Percentiles rank a stretch among this genome's conserved stretches.
Evolutionary conservation across 2,113 vertebrate genomes (phyloP).

Genomic region (Clarias magur): DNA sequence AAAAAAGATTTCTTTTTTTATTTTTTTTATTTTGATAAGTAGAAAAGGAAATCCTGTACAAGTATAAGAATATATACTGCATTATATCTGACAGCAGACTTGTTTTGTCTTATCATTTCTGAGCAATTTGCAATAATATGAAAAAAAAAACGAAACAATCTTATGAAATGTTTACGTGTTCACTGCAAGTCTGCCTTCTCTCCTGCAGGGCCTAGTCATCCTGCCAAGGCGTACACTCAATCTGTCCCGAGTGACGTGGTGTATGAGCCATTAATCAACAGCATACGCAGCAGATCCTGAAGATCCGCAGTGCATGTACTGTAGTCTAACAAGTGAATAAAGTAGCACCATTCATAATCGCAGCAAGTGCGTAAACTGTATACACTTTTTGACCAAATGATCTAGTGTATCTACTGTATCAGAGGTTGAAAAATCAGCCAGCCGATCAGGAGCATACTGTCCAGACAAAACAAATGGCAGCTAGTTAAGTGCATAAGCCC

Average conservation of each 20-base stretch:
- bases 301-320: constrained; percentile 4
- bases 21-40: background rate
- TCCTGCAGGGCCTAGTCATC: constrained; percentile 17
- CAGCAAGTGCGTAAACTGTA: constrained; percentile 21
- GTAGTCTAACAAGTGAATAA: constrained; percentile 38
- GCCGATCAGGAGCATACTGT: background rate
- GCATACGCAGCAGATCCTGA: constrained; percentile 7
- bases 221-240: constrained; percentile 12
- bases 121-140: background rate
- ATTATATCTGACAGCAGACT: background rate
- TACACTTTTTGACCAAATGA: background rate
- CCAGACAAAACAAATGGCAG: background rate
- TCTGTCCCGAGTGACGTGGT: background rate
- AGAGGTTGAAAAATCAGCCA: background rate
- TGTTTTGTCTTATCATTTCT: background rate
- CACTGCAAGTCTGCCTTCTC: background rate
- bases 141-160: background rate
- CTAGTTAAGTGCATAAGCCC: background rate
- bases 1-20: too few species aligned
- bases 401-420: background rate
- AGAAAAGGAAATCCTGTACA: background rate
- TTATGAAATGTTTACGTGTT: background rate
- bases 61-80: background rate
- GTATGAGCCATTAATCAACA: constrained; percentile 25
- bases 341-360: constrained; percentile 49